phyloP scores from a whole-genome alignment of 1,140 invertebrate genomes.

The Diploscapter pachys region DNA sequence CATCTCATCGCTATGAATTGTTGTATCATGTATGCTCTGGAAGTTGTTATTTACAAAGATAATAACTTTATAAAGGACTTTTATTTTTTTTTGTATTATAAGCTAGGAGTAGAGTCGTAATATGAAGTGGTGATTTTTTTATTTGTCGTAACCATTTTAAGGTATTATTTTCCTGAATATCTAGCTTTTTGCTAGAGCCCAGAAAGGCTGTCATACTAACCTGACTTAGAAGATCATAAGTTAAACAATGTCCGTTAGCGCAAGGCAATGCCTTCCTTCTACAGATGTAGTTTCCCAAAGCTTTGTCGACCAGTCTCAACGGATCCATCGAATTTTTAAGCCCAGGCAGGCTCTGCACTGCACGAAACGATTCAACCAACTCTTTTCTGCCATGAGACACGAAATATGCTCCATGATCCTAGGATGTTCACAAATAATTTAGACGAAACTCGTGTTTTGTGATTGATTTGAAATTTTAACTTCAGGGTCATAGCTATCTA shows the following conservation, averaged over 20 bases:
- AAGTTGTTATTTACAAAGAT: neutral
- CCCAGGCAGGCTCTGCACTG: neutral
- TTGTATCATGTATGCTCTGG: conserved; percentile 3
- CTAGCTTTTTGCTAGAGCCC: too few species aligned
- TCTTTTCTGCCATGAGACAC: conserved; percentile 7
- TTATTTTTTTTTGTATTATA: neutral
- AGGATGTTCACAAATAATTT: too few species aligned
- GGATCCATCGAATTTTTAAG: too few species aligned
- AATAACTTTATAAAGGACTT: neutral
- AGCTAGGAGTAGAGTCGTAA: too few species aligned
- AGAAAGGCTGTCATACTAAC: conserved; percentile 1
- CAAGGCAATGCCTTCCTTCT: conserved; percentile 24
- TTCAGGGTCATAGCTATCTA: too few species aligned
- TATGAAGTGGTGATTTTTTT: too few species aligned
- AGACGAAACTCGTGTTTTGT: too few species aligned
- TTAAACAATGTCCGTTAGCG: conserved; percentile 12
- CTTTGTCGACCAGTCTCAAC: conserved; percentile 21
- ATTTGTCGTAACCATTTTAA: too few species aligned
- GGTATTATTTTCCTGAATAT: neutral
- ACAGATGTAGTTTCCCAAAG: conserved; percentile 16
- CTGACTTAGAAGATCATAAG: conserved; percentile 8
- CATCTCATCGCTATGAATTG: conserved; percentile 13
- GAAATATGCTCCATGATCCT: neutral
- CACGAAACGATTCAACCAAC: neutral
- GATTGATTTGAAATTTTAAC: too few species aligned